Evolutionary conservation across 1,140 invertebrate genomes (phyloP).

Genomic region (Pseudomyrmex flavicornis): DNA sequence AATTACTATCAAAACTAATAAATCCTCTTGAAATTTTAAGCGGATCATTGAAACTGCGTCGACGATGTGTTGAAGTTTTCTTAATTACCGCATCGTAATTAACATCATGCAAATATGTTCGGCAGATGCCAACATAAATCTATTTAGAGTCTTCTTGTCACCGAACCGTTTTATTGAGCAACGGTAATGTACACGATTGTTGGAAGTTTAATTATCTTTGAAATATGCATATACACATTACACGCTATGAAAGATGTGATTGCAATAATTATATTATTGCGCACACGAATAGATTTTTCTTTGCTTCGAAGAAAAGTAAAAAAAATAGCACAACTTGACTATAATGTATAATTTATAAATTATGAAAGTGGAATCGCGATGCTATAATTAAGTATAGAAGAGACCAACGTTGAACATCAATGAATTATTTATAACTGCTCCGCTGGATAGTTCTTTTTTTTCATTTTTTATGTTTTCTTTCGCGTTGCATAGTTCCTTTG

Average conservation of each 20-base stretch:
- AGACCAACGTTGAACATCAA: slow-evolving; percentile 5
- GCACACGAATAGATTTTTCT: too few species aligned
- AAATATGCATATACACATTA: too few species aligned
- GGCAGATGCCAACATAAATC: slow-evolving; percentile 26
- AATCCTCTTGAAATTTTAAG: slow-evolving; percentile 56
- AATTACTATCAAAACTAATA: slow-evolving; percentile 56
- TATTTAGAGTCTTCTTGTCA: too few species aligned
- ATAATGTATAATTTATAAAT: background rate
- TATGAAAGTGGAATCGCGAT: background rate
- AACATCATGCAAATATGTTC: slow-evolving; percentile 44
- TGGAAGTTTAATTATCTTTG: too few species aligned
- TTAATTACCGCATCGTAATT: slow-evolving; percentile 46
- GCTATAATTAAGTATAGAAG: slow-evolving; percentile 10
- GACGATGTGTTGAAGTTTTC: slow-evolving; percentile 41
- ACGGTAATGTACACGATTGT: too few species aligned
- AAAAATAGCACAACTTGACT: too few species aligned
- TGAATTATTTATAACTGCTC: slow-evolving; percentile 15
- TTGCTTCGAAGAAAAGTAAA: too few species aligned
- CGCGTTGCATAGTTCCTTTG: background rate
- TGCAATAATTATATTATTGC: too few species aligned
- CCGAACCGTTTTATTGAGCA: too few species aligned
- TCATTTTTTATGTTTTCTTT: background rate
- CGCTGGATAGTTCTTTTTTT: background rate
- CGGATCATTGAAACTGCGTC: slow-evolving; percentile 52
- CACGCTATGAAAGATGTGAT: too few species aligned